Evolutionary conservation across 1,140 invertebrate genomes (phyloP).

Genomic region (Aphaenogaster rudis): DNA sequence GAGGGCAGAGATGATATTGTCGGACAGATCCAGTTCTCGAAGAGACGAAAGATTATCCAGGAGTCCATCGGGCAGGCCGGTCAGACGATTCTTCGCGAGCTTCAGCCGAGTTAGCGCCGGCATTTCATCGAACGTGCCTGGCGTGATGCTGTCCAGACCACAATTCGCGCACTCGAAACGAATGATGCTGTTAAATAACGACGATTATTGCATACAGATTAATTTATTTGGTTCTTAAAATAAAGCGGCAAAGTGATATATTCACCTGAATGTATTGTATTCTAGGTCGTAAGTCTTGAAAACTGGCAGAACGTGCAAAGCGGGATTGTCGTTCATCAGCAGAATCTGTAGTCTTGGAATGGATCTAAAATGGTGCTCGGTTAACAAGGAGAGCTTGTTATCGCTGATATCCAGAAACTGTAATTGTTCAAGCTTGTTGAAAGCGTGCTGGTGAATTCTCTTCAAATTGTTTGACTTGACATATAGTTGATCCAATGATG

Average conservation of each 20-base stretch:
- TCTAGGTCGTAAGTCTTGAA: slow-evolving; percentile 80
- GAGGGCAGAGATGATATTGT: slow-evolving; percentile 89
- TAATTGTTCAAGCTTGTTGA: slow-evolving; percentile 88
- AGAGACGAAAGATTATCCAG: slow-evolving; percentile 88
- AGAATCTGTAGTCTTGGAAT: slow-evolving; percentile 90
- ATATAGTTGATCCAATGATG: slow-evolving; percentile 89
- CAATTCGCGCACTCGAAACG: slow-evolving; percentile 91
- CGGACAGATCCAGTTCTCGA: slow-evolving; percentile 90
- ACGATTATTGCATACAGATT: not conserved
- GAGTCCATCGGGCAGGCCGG: slow-evolving; percentile 81
- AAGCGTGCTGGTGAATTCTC: slow-evolving; percentile 90
- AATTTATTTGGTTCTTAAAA: not conserved
- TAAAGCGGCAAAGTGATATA: not conserved
- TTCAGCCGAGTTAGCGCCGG: slow-evolving; percentile 89
- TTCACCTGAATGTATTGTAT: slow-evolving; percentile 81
- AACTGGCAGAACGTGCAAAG: slow-evolving; percentile 88
- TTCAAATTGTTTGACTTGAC: slow-evolving; percentile 89
- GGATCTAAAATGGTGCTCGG: slow-evolving; percentile 89
- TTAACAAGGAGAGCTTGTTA: slow-evolving; percentile 89
- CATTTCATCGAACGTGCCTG: slow-evolving; percentile 90
- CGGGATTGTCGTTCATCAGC: slow-evolving; percentile 90
- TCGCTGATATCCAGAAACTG: slow-evolving; percentile 90
- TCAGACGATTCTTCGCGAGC: slow-evolving; percentile 88
- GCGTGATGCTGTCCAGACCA: slow-evolving; percentile 88
- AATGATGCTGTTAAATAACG: slow-evolving; percentile 86